Percentiles rank a stretch among this genome's conserved stretches.
These are phyloP conservation scores for Lophius americanus DNA, from an alignment of 2,797 vertebrate species.

Conservation along the genomic window DNA sequence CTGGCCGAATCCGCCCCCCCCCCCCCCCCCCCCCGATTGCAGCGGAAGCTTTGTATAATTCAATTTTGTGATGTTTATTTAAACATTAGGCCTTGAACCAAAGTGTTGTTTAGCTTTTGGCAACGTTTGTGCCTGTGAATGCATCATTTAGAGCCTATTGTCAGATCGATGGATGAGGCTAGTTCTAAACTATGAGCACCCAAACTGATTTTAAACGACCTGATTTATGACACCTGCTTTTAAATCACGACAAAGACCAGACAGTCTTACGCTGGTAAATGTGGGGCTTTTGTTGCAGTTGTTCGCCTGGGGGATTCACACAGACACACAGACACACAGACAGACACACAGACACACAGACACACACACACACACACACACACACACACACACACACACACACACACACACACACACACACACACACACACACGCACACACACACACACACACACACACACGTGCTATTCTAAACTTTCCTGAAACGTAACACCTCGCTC, in stretches of 20 bases:
- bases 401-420: too few species aligned
- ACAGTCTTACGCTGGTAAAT: not conserved
- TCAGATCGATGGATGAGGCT: constrained; percentile 3
- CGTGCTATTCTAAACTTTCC: too few species aligned
- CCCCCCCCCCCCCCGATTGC: constrained; percentile 1
- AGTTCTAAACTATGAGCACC: constrained; percentile 1
- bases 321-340: not conserved
- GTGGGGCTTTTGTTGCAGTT: not conserved
- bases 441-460: too few species aligned
- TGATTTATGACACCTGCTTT: not conserved
- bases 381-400: not conserved
- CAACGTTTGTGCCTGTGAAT: not conserved
- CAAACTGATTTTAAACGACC: not conserved
- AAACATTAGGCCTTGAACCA: constrained; percentile 31
- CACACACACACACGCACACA: not conserved
- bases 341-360: too few species aligned
- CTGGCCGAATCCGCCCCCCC: constrained; percentile 14
- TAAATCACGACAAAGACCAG: not conserved
- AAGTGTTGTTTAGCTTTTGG: constrained; percentile 29
- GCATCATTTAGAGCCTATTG: too few species aligned
- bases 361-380: not conserved
- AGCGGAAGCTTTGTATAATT: constrained; percentile 35
- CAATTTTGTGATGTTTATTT: constrained; percentile 40
- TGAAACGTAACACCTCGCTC: too few species aligned
- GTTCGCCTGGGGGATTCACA: not conserved